Evolutionary conservation across 2,888 invertebrate genomes (phyloP).

Genomic region (Elegia similella): DNA sequence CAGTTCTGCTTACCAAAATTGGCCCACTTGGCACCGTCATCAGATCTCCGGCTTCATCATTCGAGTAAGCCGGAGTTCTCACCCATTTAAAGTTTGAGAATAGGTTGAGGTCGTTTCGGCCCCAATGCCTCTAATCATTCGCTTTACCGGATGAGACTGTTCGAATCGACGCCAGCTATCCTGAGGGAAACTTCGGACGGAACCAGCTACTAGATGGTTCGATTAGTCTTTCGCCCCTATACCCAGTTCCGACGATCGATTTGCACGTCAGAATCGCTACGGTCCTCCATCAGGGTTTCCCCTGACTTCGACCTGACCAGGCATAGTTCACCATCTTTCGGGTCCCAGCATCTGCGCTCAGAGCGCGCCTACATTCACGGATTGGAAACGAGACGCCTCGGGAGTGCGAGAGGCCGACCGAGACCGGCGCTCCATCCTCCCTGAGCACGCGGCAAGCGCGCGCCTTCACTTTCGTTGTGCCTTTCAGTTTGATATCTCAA

Average conservation of each 20-base stretch:
- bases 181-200: constrained; percentile 89
- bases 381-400: no score
- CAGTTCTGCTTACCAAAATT: constrained; percentile 82
- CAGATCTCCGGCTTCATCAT: constrained; percentile 75
- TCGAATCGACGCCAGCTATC: constrained; percentile 81
- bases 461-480: constrained; percentile 67
- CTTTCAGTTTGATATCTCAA: constrained; percentile 86
- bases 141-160: constrained; percentile 86
- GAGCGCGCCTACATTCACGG: constrained; percentile 52
- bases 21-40: constrained; percentile 86
- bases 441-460: constrained; percentile 22
- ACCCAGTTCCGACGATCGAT: constrained; percentile 89
- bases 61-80: constrained; percentile 84
- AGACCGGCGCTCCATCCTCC: constrained; percentile 68
- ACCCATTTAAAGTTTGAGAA: constrained; percentile 90
- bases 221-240: constrained; percentile 88
- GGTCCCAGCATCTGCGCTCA: constrained; percentile 86
- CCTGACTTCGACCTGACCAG: constrained; percentile 86
- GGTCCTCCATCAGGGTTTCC: constrained; percentile 87
- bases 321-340: constrained; percentile 89
- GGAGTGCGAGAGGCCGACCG: no score
- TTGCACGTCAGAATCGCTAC: constrained; percentile 90
- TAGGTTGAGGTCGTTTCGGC: constrained; percentile 87
- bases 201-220: constrained; percentile 90
- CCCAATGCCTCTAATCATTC: constrained; percentile 88